phyloP scores from a whole-genome alignment of 1,140 invertebrate genomes.

The Oryctes rhinoceros region DNA sequence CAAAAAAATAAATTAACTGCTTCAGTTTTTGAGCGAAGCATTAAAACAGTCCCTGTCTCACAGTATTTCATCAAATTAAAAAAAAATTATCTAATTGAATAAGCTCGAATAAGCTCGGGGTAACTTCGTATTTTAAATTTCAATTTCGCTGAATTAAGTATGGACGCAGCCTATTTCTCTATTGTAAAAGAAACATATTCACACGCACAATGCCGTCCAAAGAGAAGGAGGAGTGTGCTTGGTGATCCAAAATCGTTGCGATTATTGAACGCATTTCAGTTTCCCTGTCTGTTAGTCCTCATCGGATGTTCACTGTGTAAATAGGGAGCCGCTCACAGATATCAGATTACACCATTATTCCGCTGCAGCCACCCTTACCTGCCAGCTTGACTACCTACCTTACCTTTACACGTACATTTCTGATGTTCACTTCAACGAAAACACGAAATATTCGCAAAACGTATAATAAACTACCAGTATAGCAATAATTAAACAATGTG shows the following conservation, averaged over 20 bases:
- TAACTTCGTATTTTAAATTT: neutral
- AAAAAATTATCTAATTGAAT: no score
- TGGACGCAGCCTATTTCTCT: neutral
- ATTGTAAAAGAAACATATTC: constrained; percentile 23
- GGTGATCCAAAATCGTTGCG: constrained; percentile 33
- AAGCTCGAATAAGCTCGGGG: neutral
- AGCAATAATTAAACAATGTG: no score
- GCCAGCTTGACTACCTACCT: constrained; percentile 48
- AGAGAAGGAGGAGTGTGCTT: constrained; percentile 26
- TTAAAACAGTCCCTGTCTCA: no score
- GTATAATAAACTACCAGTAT: neutral
- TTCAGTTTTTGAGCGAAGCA: no score
- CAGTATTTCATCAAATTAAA: no score
- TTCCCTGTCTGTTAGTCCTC: constrained; percentile 38
- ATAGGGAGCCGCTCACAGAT: constrained; percentile 53
- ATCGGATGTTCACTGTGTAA: constrained; percentile 52
- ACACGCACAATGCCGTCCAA: constrained; percentile 13
- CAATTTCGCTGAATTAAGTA: neutral
- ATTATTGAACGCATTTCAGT: constrained; percentile 39
- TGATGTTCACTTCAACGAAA: constrained; percentile 27
- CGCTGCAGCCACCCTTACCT: constrained; percentile 50
- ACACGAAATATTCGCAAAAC: constrained; percentile 18
- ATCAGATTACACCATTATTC: constrained; percentile 54
- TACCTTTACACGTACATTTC: constrained; percentile 44
- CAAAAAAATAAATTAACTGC: no score